These are phyloP conservation scores for Pherbina coryleti DNA, from an alignment of 2,888 invertebrate genomes.

Conservation along the genomic window DNA sequence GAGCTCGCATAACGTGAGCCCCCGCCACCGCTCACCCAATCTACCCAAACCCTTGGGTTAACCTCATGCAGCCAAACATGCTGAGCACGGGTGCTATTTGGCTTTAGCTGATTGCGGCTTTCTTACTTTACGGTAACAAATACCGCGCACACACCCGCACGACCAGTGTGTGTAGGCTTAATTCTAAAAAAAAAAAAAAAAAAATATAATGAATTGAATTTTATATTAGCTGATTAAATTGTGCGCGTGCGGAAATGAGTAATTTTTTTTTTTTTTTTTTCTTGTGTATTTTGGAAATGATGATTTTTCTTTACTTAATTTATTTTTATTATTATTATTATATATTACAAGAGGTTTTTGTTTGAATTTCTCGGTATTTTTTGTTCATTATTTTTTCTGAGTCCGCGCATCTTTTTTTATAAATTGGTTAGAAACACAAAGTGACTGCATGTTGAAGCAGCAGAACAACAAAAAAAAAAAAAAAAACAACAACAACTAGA, in stretches of 20 bases:
- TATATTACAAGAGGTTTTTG: background rate
- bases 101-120: background rate
- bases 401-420: background rate
- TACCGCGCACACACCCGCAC: background rate
- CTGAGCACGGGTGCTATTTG: background rate
- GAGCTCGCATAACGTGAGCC: background rate
- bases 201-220: slow-evolving; percentile 32
- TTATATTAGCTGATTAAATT: slow-evolving; percentile 28
- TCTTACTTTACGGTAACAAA: background rate
- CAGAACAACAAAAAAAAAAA: background rate
- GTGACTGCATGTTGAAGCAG: background rate
- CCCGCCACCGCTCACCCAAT: background rate
- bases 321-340: background rate
- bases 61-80: too few relatives aligned
- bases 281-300: slow-evolving; percentile 3
- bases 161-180: background rate
- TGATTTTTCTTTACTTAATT: slow-evolving; percentile 2
- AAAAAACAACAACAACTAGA: background rate
- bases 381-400: background rate
- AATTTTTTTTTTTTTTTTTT: slow-evolving; percentile 20
- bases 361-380: background rate
- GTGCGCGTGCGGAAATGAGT: slow-evolving; percentile 19
- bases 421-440: background rate
- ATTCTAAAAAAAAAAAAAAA: background rate
- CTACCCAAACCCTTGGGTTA: too few relatives aligned